Conservation (phyloP, 2,888 invertebrate genomes). For the Arrhopalites spinosus region DNA sequence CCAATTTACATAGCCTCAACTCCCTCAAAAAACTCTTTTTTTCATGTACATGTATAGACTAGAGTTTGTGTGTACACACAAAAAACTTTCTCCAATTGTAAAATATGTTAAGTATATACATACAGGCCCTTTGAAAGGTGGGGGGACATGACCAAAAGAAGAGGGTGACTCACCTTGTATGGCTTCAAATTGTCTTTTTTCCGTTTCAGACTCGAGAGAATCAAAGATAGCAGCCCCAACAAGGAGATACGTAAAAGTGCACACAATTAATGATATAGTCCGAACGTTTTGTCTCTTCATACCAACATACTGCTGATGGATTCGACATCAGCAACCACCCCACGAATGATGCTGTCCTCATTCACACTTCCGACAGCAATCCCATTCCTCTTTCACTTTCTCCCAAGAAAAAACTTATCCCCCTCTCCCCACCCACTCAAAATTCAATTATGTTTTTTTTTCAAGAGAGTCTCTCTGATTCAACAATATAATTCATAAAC, state of each 20-base stretch:
- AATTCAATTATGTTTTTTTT: too few species aligned
- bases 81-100: neutral
- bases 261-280: conserved; percentile 99
- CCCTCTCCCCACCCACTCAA: neutral
- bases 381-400: neutral
- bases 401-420: neutral
- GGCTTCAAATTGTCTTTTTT: conserved; percentile 85
- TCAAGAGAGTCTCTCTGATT: neutral
- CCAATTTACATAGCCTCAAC: neutral
- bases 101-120: neutral
- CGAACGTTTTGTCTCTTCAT: conserved; percentile 99
- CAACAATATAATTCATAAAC: neutral
- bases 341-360: conserved; percentile 49
- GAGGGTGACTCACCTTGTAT: conserved; percentile 76
- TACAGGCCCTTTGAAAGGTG: too few species aligned
- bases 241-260: conserved; percentile 98
- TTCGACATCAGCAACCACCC: conserved; percentile 56
- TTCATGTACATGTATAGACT: too few species aligned
- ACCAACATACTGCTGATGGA: conserved; percentile 60
- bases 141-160: too few species aligned
- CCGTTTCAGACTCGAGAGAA: conserved; percentile 96
- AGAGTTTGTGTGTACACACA: neutral
- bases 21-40: too few species aligned
- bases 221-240: conserved; percentile 99
- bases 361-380: conserved; percentile 30